These are phyloP conservation scores for Trematocara caparti DNA, from an alignment of 2,797 vertebrate species.

Conservation along the genomic window DNA sequence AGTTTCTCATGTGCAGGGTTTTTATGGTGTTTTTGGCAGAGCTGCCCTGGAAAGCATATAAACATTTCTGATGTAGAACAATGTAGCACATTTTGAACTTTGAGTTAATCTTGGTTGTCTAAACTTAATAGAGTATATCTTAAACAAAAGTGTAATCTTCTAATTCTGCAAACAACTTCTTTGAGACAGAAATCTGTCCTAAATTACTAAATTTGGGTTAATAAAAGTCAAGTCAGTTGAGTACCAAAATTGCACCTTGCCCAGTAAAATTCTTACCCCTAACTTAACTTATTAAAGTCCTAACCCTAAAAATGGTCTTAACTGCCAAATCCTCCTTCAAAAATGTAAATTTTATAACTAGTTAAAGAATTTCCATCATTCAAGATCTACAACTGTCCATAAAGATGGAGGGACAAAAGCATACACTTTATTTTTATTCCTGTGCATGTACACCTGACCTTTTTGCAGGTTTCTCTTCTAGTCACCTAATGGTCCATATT, in stretches of 20 bases:
- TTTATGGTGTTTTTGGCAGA: neutral
- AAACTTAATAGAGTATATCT: neutral
- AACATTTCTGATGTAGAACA: neutral
- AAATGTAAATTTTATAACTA: neutral
- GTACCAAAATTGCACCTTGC: slow-evolving; percentile 13
- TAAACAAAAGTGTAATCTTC: neutral
- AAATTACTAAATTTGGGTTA: neutral
- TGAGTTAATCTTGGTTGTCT: neutral
- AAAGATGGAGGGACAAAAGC: neutral
- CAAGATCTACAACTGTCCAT: neutral
- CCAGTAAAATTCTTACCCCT: neutral
- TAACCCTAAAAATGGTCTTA: neutral
- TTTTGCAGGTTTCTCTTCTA: neutral
- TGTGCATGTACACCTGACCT: neutral
- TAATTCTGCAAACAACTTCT: neutral
- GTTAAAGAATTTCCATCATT: neutral
- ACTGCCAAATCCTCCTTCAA: neutral
- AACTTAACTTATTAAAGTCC: slow-evolving; percentile 18
- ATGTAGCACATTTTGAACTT: neutral
- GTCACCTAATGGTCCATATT: slow-evolving; percentile 13
- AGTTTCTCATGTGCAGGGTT: slow-evolving; percentile 15
- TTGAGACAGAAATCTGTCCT: neutral
- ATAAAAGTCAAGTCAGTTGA: neutral
- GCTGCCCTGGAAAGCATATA: neutral
- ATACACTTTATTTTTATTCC: neutral